Evolutionary conservation across 2,888 invertebrate genomes (phyloP), one percentile per base, ranked within the genome.

Genomic region (Scaptomyza cyrtandrae): DNA sequence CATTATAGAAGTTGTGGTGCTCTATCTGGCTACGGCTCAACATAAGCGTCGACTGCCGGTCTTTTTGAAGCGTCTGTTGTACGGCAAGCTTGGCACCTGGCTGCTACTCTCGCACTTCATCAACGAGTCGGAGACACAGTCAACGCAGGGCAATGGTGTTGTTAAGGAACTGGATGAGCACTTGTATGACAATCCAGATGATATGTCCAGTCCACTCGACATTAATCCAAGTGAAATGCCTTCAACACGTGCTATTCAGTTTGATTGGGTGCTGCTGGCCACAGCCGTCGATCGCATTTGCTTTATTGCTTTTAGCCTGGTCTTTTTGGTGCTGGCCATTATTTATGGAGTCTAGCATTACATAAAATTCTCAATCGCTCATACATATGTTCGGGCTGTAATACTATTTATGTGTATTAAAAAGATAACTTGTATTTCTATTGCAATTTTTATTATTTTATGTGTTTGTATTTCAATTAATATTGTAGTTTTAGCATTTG

Each of bases 251-350:
- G 90, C 90, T 2, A 75, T 93, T 0, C 94, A 94, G 78, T 93
- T 93, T 37, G 95, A 95, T 84, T 95, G 95, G 95, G 90, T 94
- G n/a, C 89, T 95, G 13, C 85, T 95, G 48, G 95, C 95, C 31
- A 94, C 94, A 2, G 94, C 94, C 9, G 92, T 95, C 58, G 95
- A 95, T 90, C 93, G 95, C 55, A 87, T 95, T 50, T 93, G 93
- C 5, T 95, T 95, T 80, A 67, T 94, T 44, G 80, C 93, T 53
- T 95, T 94, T 80, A 93, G 93, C 49, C 78, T 94, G 33, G 86
- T 94, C 29, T 94, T 94, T 80, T 86, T 92, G 11, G 91, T 94
- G 27, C 59, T 91, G 59, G 88, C 88, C 55, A 78, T 90, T 46
- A 67, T 74, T 9, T 91, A 90, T 54, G 79, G 81, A 3, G 78